Percentiles rank a stretch among this genome's conserved stretches.
phyloP scores from a whole-genome alignment of 2,797 vertebrate species.

The Sebastes kiyomatsui region DNA sequence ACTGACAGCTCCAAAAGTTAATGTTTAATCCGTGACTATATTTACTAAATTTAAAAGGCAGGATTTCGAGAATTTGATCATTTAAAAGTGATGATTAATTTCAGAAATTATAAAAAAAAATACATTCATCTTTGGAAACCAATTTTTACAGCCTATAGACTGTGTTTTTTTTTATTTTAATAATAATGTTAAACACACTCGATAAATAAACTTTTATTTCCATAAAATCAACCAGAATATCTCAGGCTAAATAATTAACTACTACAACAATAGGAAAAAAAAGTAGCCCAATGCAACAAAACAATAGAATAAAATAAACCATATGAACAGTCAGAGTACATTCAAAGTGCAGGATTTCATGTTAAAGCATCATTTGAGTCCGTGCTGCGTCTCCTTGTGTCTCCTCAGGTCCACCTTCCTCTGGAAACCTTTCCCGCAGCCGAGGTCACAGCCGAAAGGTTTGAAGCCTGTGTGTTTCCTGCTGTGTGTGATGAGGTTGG shows the following conservation, averaged over 20 bases:
- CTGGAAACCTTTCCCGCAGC: slow-evolving; percentile 96
- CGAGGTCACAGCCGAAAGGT: slow-evolving; percentile 94
- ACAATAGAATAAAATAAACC: slow-evolving; percentile 1
- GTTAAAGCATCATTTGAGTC: slow-evolving; percentile 83
- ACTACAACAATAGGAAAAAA: not conserved
- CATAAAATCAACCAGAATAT: slow-evolving; percentile 34
- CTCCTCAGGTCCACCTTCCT: slow-evolving; percentile 96
- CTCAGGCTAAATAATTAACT: slow-evolving; percentile 28
- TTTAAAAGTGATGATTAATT: not conserved
- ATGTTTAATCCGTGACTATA: slow-evolving; percentile 35
- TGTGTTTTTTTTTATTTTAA: not conserved
- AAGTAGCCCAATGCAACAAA: slow-evolving; percentile 8
- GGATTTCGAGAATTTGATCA: not conserved
- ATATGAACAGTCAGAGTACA: not conserved
- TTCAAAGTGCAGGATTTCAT: slow-evolving; percentile 35
- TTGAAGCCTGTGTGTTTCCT: slow-evolving; percentile 99
- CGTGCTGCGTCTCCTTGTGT: slow-evolving; percentile 97
- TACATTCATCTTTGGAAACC: not conserved
- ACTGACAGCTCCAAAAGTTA: slow-evolving; percentile 1
- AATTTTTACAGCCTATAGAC: not conserved
- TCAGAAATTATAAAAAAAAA: not conserved
- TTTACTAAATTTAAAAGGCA: not conserved
- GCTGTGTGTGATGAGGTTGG: slow-evolving; percentile 99
- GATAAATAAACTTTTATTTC: slow-evolving; percentile 61
- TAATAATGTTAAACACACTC: slow-evolving; percentile 20